These are phyloP conservation scores for Chauna torquata DNA, from an alignment of 2,113 vertebrate species.

Conservation along the genomic window DNA sequence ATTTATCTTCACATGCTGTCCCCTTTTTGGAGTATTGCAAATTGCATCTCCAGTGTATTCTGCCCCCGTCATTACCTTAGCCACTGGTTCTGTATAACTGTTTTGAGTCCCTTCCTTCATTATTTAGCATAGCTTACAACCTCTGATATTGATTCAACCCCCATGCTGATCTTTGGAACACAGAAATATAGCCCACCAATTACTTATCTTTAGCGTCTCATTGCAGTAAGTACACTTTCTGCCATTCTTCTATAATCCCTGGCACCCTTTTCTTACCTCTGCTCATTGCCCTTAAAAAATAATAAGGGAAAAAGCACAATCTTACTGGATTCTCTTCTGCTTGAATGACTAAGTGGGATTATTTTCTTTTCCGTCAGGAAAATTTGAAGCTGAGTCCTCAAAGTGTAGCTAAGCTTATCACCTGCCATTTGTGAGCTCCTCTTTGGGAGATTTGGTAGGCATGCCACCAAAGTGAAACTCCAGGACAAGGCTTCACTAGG, in stretches of 20 bases:
- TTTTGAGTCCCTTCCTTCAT: not conserved
- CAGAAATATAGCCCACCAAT: not conserved
- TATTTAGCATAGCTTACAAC: not conserved
- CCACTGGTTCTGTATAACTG: not conserved
- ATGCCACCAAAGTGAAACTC: not conserved
- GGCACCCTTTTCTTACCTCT: not conserved
- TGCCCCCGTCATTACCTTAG: not conserved
- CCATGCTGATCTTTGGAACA: not conserved
- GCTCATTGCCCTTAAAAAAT: not conserved
- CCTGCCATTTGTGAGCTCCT: not conserved
- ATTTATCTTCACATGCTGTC: not conserved
- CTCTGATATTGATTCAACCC: not conserved
- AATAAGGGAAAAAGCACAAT: not conserved
- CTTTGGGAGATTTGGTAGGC: not conserved
- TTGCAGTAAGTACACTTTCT: not conserved
- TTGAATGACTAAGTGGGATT: not conserved
- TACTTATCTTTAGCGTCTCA: not conserved
- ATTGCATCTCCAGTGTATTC: not conserved
- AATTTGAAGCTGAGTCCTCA: not conserved
- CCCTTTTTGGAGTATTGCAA: accelerated
- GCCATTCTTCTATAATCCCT: not conserved
- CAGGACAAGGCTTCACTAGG: not conserved
- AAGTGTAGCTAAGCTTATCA: not conserved
- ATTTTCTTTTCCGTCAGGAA: not conserved
- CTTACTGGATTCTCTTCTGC: not conserved